phyloP scores from a whole-genome alignment of 92 coral and sea anemone genomes.

The Metridium senile region DNA sequence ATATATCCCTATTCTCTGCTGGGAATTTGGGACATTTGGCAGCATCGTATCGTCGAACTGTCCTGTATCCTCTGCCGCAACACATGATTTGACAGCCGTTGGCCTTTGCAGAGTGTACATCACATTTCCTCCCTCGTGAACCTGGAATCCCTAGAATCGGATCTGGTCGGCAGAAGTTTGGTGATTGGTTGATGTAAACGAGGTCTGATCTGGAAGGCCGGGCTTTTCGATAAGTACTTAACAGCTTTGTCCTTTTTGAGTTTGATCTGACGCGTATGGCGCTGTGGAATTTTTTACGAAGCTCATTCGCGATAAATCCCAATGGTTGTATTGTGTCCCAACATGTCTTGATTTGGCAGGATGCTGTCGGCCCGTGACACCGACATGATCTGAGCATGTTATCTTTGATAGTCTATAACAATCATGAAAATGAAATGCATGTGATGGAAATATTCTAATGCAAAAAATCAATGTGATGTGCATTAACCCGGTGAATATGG shows the following conservation, averaged over 20 bases:
- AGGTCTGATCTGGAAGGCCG: slow-evolving; percentile 59
- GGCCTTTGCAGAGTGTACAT: slow-evolving; percentile 41
- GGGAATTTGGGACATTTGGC: not conserved
- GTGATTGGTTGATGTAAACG: slow-evolving; percentile 57
- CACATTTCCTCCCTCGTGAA: slow-evolving; percentile 68
- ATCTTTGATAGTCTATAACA: too few species aligned
- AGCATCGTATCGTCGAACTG: not conserved
- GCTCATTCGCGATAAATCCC: too few species aligned
- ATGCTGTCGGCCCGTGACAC: too few species aligned
- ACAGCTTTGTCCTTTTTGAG: slow-evolving; percentile 50
- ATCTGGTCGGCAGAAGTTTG: slow-evolving; percentile 75
- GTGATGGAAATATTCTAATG: too few species aligned
- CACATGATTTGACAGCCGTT: slow-evolving; percentile 78
- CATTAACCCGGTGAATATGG: too few species aligned
- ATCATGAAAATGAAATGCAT: too few species aligned
- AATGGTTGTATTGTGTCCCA: too few species aligned
- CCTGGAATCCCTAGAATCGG: slow-evolving; percentile 66
- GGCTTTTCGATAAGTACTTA: slow-evolving; percentile 23
- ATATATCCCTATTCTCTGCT: not conserved
- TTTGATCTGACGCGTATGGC: slow-evolving; percentile 51
- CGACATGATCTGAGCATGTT: too few species aligned
- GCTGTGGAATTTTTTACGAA: slow-evolving; percentile 60
- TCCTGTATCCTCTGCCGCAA: slow-evolving; percentile 70
- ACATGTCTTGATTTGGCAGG: slow-evolving; percentile 60
- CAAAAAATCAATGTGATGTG: too few species aligned